phyloP scores from a whole-genome alignment of 2,113 vertebrate species.

The Limnothrissa miodon region DNA sequence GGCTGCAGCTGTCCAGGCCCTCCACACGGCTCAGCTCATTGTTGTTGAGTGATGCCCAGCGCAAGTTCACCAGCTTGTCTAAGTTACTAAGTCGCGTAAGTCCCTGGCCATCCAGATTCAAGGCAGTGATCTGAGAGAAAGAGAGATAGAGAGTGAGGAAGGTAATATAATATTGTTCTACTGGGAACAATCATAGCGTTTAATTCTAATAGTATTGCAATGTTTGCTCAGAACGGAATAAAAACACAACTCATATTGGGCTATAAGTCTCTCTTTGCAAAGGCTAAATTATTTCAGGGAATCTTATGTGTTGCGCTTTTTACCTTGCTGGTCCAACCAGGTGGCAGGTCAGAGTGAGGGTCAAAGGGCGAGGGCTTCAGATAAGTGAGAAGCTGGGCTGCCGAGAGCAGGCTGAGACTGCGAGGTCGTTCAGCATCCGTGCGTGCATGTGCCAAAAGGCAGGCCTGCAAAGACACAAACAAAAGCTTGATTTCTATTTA shows the following conservation, averaged over 20 bases:
- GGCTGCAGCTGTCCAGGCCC: slow-evolving; percentile 74
- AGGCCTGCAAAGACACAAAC: slow-evolving; percentile 61
- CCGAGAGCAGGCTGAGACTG: slow-evolving; percentile 76
- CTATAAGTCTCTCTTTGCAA: background rate
- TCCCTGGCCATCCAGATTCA: slow-evolving; percentile 80
- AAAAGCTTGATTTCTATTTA: background rate
- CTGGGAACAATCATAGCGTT: background rate
- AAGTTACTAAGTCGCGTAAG: slow-evolving; percentile 76
- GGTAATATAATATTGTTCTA: background rate
- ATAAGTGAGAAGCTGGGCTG: slow-evolving; percentile 75
- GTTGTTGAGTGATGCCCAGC: slow-evolving; percentile 83
- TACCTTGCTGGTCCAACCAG: slow-evolving; percentile 76
- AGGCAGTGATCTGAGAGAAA: slow-evolving; percentile 72
- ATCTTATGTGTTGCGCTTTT: background rate
- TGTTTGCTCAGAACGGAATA: background rate
- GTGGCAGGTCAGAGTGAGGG: slow-evolving; percentile 53
- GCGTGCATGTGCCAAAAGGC: slow-evolving; percentile 70
- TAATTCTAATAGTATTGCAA: too few relatives aligned
- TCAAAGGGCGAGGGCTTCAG: slow-evolving; percentile 67
- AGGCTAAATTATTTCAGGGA: background rate
- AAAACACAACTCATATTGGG: background rate
- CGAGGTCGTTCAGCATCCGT: slow-evolving; percentile 66
- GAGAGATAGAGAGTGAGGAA: background rate
- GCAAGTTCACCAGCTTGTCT: slow-evolving; percentile 78
- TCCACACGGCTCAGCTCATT: slow-evolving; percentile 79